phyloP scores from a whole-genome alignment of 2,797 vertebrate species.

The Margarornis squamiger region DNA sequence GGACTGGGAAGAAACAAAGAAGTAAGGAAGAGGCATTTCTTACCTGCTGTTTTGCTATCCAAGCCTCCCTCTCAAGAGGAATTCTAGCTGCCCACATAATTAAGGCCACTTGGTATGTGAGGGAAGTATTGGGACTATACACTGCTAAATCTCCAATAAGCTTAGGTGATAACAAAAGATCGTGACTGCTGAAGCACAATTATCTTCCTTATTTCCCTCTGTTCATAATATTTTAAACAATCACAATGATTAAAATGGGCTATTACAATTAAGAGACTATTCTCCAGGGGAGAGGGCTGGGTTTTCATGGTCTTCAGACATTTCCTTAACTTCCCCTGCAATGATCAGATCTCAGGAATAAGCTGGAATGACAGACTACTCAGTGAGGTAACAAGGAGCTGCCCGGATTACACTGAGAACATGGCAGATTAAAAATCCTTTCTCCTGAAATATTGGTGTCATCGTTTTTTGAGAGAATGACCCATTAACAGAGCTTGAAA shows the following conservation, averaged over 20 bases:
- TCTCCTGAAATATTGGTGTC: constrained; percentile 10
- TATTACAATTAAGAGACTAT: constrained; percentile 77
- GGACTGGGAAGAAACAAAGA: constrained; percentile 74
- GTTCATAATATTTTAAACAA: constrained; percentile 75
- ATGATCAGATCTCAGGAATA: constrained; percentile 4
- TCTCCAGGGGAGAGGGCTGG: constrained; percentile 49
- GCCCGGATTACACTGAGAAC: constrained; percentile 38
- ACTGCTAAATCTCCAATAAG: constrained; percentile 59
- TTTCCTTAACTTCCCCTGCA: constrained; percentile 62
- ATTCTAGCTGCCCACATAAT: constrained; percentile 73
- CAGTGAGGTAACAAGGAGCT: background rate
- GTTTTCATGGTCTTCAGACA: constrained; percentile 43
- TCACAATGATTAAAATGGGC: constrained; percentile 76
- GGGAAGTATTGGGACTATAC: constrained; percentile 34
- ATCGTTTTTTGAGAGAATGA: constrained; percentile 15
- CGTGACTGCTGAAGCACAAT: constrained; percentile 69
- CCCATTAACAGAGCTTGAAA: constrained; percentile 14
- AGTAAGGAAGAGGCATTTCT: constrained; percentile 30
- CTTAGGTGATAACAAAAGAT: constrained; percentile 71
- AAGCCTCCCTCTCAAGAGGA: constrained; percentile 62
- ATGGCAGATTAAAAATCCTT: constrained; percentile 32
- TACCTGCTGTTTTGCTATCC: constrained; percentile 68
- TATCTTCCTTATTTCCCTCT: constrained; percentile 64
- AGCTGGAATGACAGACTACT: constrained; percentile 42
- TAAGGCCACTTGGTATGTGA: constrained; percentile 74